These are phyloP conservation scores for Drosophila persimilis DNA, from an alignment of 1,140 invertebrate species.

Conservation along the genomic window DNA sequence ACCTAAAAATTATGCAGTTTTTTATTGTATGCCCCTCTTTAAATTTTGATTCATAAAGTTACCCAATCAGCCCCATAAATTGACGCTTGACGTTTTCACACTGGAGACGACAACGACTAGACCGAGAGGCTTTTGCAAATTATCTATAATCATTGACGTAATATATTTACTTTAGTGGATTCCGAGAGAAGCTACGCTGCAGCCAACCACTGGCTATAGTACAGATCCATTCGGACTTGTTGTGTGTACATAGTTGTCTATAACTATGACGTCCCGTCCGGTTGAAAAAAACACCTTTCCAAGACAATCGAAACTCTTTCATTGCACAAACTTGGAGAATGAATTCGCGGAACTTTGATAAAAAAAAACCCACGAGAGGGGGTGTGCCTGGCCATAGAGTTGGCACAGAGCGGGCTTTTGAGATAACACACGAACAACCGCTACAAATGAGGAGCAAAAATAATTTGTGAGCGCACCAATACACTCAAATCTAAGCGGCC, in stretches of 20 bases:
- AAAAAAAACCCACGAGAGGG: slow-evolving; percentile 4
- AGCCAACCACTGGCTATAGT: no score
- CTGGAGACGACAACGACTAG: no score
- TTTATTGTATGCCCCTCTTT: slow-evolving; percentile 20
- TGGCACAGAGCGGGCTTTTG: slow-evolving; percentile 49
- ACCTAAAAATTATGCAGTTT: background rate
- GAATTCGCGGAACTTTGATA: slow-evolving; percentile 46
- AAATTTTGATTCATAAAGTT: slow-evolving; percentile 34
- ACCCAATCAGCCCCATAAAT: slow-evolving; percentile 24
- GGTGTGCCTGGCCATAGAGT: slow-evolving; percentile 31
- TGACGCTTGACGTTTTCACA: slow-evolving; percentile 12
- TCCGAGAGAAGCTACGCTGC: slow-evolving; percentile 26
- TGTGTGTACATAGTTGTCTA: background rate
- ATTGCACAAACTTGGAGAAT: background rate
- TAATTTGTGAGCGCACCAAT: slow-evolving; percentile 64
- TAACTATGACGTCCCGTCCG: background rate
- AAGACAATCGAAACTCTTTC: slow-evolving; percentile 24
- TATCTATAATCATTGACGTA: slow-evolving; percentile 48
- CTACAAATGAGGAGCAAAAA: slow-evolving; percentile 27
- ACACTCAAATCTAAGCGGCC: slow-evolving; percentile 50
- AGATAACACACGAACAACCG: slow-evolving; percentile 54
- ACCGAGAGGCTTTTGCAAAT: slow-evolving; percentile 40
- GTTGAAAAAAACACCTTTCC: background rate
- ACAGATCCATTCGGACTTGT: background rate
- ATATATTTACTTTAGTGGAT: slow-evolving; percentile 46